Base-by-base conservation (phyloP, 1,140 invertebrate genomes). In the Triops longicaudatus region DNA sequence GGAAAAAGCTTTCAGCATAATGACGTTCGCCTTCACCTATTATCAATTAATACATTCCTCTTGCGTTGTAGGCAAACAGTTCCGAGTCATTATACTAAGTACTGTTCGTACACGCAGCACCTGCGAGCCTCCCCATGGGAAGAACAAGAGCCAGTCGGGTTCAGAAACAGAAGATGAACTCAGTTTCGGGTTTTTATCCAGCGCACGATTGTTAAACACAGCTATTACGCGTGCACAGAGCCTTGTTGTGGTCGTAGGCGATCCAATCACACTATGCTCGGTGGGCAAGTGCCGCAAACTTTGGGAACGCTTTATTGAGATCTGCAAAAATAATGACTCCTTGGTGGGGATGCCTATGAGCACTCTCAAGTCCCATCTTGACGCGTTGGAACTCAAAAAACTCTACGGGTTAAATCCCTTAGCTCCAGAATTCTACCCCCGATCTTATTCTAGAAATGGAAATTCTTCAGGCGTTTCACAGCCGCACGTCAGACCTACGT, bases 171-270 rank as follows among this genome's bases (percentile, higher is more conserved):
- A 78, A 12, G 75, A 73, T 42, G 87, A 90, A 63, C 86, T 90
- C 50, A 92, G 95, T 81, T 93, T 93, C 82, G 93, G 94, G 0
- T 95, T 96, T 82, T 82, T 96, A 17, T 94, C 92, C 1, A 94
- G 95, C 85, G 89, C 91, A 1, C 91, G 94, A 81, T 85, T 96
- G 1, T 82, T 96, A 1, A 96, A 95, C 81, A 95, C 94, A 0
- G 93, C 93, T 0, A 90, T 96, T 9, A 96, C 94, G 0, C 85
- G 94, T 76, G 93, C 93, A 0, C 93, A 93, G 83, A 93, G 91
- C 80, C 82, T 95, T n/a, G 92, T 96, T 0, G 92, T 92, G 1
- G 92, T 95, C 9, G 92, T 96, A 5, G 94, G 94, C 1, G 94
- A 96, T 85, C 93, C 94, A 0, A 88, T 95, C 0, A 92, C 93